These are phyloP conservation scores for Ianthella basta DNA, from an alignment of 37 sponge, comb jelly and placozoan species.

Conservation along the genomic window DNA sequence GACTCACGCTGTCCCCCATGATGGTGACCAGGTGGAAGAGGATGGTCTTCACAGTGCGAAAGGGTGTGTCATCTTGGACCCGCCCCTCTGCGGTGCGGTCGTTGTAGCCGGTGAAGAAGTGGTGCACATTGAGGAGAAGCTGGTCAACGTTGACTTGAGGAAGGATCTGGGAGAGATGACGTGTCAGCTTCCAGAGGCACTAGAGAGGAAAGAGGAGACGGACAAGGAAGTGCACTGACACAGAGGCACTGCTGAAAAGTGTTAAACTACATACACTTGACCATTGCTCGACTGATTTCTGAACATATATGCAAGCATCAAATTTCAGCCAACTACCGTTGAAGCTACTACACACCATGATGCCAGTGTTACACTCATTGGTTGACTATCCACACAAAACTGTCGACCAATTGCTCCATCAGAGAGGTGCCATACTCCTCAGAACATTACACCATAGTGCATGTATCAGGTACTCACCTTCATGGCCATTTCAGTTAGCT, in stretches of 20 bases:
- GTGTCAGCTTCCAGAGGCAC: constrained; percentile 85
- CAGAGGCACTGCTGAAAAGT: too few relatives aligned
- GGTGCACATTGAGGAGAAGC: constrained; percentile 68
- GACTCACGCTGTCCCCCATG: constrained; percentile 56
- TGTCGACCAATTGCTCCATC: too few relatives aligned
- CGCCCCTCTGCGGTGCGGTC: constrained; percentile 25
- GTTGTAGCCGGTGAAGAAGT: constrained; percentile 57
- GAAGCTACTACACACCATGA: too few relatives aligned
- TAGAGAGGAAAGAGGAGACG: constrained; percentile 1
- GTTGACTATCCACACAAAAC: too few relatives aligned
- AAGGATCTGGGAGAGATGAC: constrained; percentile 40
- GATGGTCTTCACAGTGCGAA: constrained; percentile 89
- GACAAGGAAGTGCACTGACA: too few relatives aligned
- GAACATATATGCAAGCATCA: constrained; percentile 34
- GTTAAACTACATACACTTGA: too few relatives aligned
- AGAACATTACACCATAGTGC: background rate
- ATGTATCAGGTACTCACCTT: constrained; percentile 66
- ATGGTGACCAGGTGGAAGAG: constrained; percentile 74
- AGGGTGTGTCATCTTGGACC: constrained; percentile 60
- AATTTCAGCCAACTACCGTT: too few relatives aligned
- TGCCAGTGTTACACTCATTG: too few relatives aligned
- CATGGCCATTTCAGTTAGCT: constrained; percentile 67
- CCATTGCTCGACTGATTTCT: constrained; percentile 59
- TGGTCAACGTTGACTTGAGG: constrained; percentile 57
- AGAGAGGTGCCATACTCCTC: too few relatives aligned